phyloP scores from a whole-genome alignment of 2,797 vertebrate genomes.

The Dromococcyx pavoninus region DNA sequence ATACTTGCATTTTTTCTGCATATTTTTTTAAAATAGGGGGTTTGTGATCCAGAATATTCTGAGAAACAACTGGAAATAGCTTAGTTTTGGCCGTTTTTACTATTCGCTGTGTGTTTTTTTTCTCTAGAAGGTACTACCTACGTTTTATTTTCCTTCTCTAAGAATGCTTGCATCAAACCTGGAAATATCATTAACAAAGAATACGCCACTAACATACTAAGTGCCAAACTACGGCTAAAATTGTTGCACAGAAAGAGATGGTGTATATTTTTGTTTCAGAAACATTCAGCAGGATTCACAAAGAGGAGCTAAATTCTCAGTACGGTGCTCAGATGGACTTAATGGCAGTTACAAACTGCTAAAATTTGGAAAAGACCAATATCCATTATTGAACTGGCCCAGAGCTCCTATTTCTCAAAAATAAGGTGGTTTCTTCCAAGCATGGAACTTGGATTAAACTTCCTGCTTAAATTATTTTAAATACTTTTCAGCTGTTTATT shows the following conservation, averaged over 20 bases:
- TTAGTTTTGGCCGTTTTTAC: not conserved
- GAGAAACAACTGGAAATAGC: not conserved
- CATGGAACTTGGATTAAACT: constrained; percentile 33
- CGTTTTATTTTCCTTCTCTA: not conserved
- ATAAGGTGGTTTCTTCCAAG: constrained; percentile 43
- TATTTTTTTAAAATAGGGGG: not conserved
- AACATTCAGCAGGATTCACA: not conserved
- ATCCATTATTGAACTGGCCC: constrained; percentile 41
- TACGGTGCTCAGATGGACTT: constrained; percentile 17
- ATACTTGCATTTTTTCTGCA: not conserved
- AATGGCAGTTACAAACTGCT: constrained; percentile 25
- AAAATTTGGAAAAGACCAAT: constrained; percentile 38
- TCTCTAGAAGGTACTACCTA: not conserved
- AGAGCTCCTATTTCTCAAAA: constrained; percentile 61
- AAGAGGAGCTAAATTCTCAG: constrained; percentile 17
- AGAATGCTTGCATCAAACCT: not conserved
- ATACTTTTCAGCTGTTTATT: constrained; percentile 22
- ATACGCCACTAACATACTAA: not conserved
- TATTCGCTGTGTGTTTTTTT: not conserved
- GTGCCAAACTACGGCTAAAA: not conserved
- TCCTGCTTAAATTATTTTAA: constrained; percentile 40
- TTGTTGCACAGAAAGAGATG: not conserved
- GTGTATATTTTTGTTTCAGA: not conserved
- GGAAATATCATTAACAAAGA: not conserved
- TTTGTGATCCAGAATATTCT: not conserved